Conservation (phyloP, 2,113 vertebrate genomes). For the Gambusia affinis region DNA sequence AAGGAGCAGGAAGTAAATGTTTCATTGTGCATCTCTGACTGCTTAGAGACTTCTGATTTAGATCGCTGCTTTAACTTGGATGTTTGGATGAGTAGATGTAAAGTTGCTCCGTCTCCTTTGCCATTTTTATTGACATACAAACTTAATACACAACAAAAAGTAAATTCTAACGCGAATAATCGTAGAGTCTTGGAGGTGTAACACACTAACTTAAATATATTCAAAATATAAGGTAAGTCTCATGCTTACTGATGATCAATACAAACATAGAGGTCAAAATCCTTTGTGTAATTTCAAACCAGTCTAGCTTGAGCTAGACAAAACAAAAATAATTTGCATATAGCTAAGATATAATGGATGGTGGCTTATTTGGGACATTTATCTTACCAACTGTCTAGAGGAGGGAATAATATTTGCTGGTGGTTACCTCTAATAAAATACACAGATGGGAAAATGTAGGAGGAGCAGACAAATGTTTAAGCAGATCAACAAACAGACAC, state of each 20-base stretch:
- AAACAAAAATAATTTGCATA: not conserved
- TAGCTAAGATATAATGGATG: not conserved
- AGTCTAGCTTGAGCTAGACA: not conserved
- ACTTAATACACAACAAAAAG: not conserved
- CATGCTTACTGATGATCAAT: not conserved
- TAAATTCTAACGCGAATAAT: not conserved
- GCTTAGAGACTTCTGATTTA: not conserved
- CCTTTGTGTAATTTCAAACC: not conserved
- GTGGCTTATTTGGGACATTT: not conserved
- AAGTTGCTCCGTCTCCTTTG: not conserved
- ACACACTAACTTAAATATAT: not conserved
- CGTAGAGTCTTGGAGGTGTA: not conserved
- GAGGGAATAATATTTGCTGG: not conserved
- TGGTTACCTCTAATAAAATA: constrained; percentile 24
- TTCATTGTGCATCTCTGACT: constrained; percentile 1
- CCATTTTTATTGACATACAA: not conserved
- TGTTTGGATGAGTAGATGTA: not conserved
- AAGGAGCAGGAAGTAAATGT: constrained; percentile 39
- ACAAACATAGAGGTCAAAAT: not conserved
- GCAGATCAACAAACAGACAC: not conserved
- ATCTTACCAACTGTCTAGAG: not conserved
- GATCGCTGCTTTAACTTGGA: not conserved
- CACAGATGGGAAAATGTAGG: not conserved
- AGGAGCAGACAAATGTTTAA: constrained; percentile 4
- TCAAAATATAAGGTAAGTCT: not conserved